Conservation (phyloP, 2,888 invertebrate genomes). For the Sminthurides aquaticus region DNA sequence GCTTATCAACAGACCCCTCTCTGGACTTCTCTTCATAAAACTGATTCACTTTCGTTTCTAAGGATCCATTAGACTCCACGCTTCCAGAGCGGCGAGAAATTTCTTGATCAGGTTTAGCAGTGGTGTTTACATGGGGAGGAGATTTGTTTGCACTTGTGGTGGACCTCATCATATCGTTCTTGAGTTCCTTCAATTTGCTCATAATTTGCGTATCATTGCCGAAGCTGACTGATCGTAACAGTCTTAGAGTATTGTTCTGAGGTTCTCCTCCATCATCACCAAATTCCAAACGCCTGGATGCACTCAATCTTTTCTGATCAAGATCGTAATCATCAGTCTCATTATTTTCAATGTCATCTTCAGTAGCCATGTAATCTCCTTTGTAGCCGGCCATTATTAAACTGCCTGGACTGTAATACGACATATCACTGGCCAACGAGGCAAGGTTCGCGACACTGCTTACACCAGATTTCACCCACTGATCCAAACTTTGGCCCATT, state of each 20-base stretch:
- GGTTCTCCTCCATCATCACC: constrained; percentile 22
- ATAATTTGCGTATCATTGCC: constrained; percentile 71
- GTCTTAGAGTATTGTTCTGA: constrained; percentile 30
- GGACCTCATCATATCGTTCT: constrained; percentile 33
- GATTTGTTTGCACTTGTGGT: not conserved
- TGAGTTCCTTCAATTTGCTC: constrained; percentile 43
- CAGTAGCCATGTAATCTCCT: constrained; percentile 33
- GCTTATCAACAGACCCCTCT: constrained; percentile 19
- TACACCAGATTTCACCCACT: constrained; percentile 43
- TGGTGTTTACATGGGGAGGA: not conserved
- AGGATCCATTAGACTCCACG: constrained; percentile 37
- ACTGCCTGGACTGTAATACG: constrained; percentile 40
- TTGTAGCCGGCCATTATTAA: constrained; percentile 38
- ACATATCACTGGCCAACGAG: constrained; percentile 35
- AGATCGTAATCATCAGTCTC: constrained; percentile 32
- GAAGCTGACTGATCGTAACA: constrained; percentile 59
- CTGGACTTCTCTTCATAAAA: constrained; percentile 30
- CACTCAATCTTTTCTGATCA: constrained; percentile 21
- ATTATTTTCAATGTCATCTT: constrained; percentile 29
- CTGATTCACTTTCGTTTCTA: constrained; percentile 39
- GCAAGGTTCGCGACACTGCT: constrained; percentile 36
- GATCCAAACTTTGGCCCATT: constrained; percentile 43
- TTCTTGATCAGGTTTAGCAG: not conserved
- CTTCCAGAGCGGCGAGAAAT: constrained; percentile 28
- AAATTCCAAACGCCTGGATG: constrained; percentile 28